Evolutionary conservation across 2,113 vertebrate genomes (phyloP).

Genomic region (Ailuropoda melanoleuca): DNA sequence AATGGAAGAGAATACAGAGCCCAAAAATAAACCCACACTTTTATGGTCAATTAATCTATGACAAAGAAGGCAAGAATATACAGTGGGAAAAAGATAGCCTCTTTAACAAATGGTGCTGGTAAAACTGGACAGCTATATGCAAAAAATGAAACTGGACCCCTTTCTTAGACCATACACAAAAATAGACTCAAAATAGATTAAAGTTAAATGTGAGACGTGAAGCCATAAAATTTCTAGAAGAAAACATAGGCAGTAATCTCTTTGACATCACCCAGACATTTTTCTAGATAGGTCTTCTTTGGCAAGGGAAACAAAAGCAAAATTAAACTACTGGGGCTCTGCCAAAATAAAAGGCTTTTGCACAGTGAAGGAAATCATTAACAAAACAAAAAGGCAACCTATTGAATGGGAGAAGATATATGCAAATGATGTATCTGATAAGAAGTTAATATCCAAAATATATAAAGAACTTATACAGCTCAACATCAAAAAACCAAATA

Average conservation of each 20-base stretch:
- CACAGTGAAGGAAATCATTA: background rate
- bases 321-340: background rate
- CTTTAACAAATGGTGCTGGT: background rate
- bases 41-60: background rate
- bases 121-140: background rate
- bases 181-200: background rate
- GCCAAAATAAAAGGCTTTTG: background rate
- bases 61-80: background rate
- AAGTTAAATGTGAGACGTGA: background rate
- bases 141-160: background rate
- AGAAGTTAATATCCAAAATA: background rate
- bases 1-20: background rate
- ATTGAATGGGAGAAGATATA: background rate
- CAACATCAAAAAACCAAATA: background rate
- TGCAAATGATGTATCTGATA: background rate
- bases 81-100: background rate
- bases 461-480: background rate
- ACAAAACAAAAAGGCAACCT: background rate
- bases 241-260: background rate
- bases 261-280: background rate
- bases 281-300: background rate
- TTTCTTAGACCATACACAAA: background rate
- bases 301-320: background rate
- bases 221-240: background rate
- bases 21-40: background rate